Evolutionary conservation across 2,113 vertebrate species (phyloP).

Genomic region (Ardeotis arabs): DNA sequence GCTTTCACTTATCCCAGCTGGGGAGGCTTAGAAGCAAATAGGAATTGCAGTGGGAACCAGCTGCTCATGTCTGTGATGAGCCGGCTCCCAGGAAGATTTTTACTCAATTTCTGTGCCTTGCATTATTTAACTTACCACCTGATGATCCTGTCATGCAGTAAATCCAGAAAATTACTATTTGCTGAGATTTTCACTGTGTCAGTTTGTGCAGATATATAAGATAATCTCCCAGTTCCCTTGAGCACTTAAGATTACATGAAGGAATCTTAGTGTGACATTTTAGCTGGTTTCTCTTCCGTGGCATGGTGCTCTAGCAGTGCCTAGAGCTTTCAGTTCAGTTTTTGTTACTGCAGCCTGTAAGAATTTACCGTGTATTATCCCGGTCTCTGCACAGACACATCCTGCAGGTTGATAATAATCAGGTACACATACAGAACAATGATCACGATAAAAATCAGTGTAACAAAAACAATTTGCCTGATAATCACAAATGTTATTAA

Average conservation of each 20-base stretch:
- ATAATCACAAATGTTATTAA: constrained; percentile 13
- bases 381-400: neutral
- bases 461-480: constrained; percentile 1
- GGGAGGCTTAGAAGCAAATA: constrained; percentile 45
- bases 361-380: neutral
- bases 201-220: constrained; percentile 11
- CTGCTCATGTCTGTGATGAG: constrained; percentile 40
- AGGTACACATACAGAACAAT: constrained; percentile 5
- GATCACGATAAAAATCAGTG: constrained; percentile 43
- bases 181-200: constrained; percentile 37
- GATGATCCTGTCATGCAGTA: constrained; percentile 59
- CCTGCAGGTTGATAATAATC: constrained; percentile 44
- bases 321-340: neutral
- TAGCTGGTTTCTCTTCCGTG: neutral
- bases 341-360: neutral
- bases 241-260: constrained; percentile 38
- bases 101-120: constrained; percentile 49
- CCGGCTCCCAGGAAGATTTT: constrained; percentile 34
- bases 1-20: constrained; percentile 54
- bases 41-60: constrained; percentile 27
- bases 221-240: constrained; percentile 15
- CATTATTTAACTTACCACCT: constrained; percentile 68
- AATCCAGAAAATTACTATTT: constrained; percentile 70
- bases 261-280: constrained; percentile 5
- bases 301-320: neutral